Conservation (phyloP, 2,888 invertebrate genomes). For the Eudasyphora cyanicolor region DNA sequence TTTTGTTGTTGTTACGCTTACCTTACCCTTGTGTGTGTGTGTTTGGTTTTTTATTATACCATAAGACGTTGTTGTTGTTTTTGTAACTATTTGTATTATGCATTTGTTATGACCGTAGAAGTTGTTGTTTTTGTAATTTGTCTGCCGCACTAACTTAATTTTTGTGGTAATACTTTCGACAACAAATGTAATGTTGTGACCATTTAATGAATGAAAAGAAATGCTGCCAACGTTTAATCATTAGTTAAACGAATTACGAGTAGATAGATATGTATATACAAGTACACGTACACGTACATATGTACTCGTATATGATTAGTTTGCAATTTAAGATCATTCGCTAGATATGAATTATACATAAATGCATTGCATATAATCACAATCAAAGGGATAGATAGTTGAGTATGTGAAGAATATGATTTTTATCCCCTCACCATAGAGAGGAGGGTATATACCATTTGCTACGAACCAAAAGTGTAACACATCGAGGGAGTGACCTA, state of each 20-base stretch:
- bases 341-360: no score
- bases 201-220: constrained; percentile 17
- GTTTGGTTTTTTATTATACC: neutral
- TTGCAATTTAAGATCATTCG: no score
- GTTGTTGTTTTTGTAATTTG: neutral
- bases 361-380: no score
- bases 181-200: constrained; percentile 12
- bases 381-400: no score
- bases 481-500: no score
- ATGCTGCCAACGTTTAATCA: neutral
- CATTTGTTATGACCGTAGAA: neutral
- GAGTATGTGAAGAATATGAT: no score
- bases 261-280: neutral
- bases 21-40: neutral
- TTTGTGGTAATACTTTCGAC: constrained; percentile 23
- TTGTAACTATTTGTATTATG: constrained; percentile 26
- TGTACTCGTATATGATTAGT: no score
- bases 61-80: neutral
- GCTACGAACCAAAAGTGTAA: no score
- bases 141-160: constrained; percentile 3
- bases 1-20: constrained; percentile 31
- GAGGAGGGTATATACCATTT: no score
- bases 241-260: neutral
- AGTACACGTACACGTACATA: no score
- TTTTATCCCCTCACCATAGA: no score